These are phyloP conservation scores for Willisornis vidua DNA, from an alignment of 2,113 vertebrate genomes.

Conservation along the genomic window DNA sequence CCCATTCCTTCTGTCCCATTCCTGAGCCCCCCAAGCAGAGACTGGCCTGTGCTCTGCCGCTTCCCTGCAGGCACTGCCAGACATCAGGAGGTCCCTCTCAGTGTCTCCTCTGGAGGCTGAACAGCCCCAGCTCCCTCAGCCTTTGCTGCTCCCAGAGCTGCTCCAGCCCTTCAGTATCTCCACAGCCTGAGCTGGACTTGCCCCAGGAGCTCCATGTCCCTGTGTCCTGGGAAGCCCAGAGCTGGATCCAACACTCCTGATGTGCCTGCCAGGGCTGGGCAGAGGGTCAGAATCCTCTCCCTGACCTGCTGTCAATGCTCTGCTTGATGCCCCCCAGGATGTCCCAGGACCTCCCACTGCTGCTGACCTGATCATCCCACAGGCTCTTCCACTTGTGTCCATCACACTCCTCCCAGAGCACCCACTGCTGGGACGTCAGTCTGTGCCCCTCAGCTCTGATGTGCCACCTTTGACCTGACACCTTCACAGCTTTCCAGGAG, in stretches of 20 bases:
- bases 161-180: background rate
- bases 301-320: background rate
- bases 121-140: background rate
- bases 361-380: background rate
- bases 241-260: background rate
- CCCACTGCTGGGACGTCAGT: background rate
- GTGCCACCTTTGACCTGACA: background rate
- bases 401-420: background rate
- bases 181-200: too few species aligned
- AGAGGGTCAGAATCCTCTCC: background rate
- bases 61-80: background rate
- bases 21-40: background rate
- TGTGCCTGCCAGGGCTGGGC: background rate
- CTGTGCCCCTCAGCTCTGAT: background rate
- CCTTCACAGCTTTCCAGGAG: background rate
- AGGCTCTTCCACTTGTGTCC: background rate
- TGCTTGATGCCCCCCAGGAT: fast-evolving
- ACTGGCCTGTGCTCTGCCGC: background rate
- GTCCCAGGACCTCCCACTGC: background rate
- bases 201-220: background rate
- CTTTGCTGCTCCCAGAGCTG: background rate
- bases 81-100: background rate
- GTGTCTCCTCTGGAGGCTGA: background rate
- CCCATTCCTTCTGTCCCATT: background rate
- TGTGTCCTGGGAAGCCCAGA: background rate